phyloP scores from a whole-genome alignment of 2,113 vertebrate genomes.

The Vidua macroura region DNA sequence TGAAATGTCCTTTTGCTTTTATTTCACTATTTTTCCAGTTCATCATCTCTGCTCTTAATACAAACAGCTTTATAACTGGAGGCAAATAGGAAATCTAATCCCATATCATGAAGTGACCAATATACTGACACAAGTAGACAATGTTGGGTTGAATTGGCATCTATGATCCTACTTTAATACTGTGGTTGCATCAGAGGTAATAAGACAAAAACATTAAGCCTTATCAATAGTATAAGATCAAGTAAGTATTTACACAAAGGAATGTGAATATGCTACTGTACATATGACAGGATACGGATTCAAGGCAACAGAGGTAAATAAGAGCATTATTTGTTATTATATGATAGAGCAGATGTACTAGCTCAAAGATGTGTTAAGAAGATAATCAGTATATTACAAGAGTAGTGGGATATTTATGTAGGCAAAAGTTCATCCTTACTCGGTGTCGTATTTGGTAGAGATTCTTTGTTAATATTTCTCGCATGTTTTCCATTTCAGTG shows the following conservation, averaged over 20 bases:
- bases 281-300: not conserved
- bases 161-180: not conserved
- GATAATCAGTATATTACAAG: not conserved
- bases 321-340: not conserved
- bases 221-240: not conserved
- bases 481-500: conserved; percentile 87
- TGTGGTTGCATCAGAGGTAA: not conserved
- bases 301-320: not conserved
- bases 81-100: conserved; percentile 1
- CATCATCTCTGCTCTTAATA: conserved; percentile 14
- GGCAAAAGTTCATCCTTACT: conserved; percentile 74
- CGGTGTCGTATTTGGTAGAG: conserved; percentile 94
- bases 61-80: conserved; percentile 11
- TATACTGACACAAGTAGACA: not conserved
- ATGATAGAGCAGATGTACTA: not conserved
- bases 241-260: not conserved
- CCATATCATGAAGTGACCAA: not conserved
- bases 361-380: not conserved
- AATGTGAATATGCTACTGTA: not conserved
- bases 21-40: not conserved
- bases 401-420: not conserved
- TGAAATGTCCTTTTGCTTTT: conserved; percentile 52
- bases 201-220: not conserved
- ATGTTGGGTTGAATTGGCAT: not conserved
- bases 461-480: conserved; percentile 92